Evolutionary conservation across 64 coral and sea anemone genomes (phyloP).

Genomic region (Trachythela sp.): DNA sequence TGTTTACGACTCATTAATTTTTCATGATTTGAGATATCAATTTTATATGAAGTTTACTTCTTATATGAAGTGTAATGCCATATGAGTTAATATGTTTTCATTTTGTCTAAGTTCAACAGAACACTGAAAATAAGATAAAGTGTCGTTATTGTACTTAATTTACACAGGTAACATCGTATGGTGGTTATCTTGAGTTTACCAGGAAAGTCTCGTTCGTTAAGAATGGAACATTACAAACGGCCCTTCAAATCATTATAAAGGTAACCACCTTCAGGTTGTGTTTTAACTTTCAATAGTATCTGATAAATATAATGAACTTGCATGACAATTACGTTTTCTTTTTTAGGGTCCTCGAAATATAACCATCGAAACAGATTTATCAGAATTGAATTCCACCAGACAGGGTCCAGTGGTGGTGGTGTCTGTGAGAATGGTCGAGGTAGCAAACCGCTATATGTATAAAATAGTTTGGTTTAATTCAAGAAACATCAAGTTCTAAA

Average conservation of each 20-base stretch:
- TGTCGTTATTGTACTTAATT: background rate
- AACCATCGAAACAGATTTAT: background rate
- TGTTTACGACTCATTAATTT: too few species aligned
- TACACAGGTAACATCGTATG: background rate
- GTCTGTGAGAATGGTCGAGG: constrained; percentile 12
- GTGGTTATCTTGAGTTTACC: background rate
- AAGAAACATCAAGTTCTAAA: too few species aligned
- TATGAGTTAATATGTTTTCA: too few species aligned
- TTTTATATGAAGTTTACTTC: too few species aligned
- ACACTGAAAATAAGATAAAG: too few species aligned
- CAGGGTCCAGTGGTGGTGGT: background rate
- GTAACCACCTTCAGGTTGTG: too few species aligned
- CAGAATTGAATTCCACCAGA: background rate
- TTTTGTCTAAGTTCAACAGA: too few species aligned
- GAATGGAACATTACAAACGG: background rate
- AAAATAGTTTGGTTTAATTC: background rate
- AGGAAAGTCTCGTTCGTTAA: background rate
- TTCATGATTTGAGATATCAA: too few species aligned
- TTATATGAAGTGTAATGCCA: too few species aligned
- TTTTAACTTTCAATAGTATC: too few species aligned
- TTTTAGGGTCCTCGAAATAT: constrained; percentile 12
- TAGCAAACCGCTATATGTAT: background rate
- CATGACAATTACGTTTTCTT: too few species aligned
- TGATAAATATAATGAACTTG: too few species aligned
- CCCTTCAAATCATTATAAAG: background rate